Percentiles rank a stretch among this genome's conserved stretches.
Conservation (phyloP, 2,797 vertebrate genomes). For the Apodemus agrarius region DNA sequence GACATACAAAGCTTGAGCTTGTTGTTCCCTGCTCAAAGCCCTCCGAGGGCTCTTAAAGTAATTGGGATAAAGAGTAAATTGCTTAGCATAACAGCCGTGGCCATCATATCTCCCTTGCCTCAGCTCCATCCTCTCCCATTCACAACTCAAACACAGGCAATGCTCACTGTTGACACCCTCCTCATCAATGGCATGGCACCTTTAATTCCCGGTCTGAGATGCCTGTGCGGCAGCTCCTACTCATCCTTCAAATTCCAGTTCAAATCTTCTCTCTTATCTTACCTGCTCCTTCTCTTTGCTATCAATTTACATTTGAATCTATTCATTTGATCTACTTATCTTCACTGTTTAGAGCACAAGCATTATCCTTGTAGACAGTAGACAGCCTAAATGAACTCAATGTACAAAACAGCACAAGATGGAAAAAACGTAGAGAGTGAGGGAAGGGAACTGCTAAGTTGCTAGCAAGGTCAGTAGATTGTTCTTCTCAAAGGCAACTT, state of each 20-base stretch:
- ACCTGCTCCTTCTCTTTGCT: slow-evolving; percentile 10
- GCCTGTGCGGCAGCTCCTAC: slow-evolving; percentile 50
- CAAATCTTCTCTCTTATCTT: slow-evolving; percentile 5
- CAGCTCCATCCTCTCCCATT: neutral
- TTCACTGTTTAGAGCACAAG: neutral
- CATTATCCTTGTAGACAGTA: neutral
- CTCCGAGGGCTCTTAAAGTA: neutral
- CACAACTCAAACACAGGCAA: neutral
- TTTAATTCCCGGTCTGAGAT: slow-evolving; percentile 43
- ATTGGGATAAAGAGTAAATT: slow-evolving; percentile 9
- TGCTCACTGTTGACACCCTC: slow-evolving; percentile 18
- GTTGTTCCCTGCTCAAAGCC: neutral
- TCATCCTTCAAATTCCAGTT: slow-evolving; percentile 51
- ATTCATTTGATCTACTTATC: neutral
- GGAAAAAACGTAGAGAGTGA: neutral
- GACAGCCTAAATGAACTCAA: neutral
- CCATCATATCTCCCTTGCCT: neutral
- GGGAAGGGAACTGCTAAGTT: neutral
- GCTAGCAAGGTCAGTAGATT: neutral
- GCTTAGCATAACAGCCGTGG: neutral
- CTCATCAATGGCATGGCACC: neutral
- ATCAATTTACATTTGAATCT: slow-evolving; percentile 11
- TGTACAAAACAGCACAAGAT: neutral
- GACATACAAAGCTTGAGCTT: slow-evolving; percentile 34
- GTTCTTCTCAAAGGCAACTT: neutral